Evolutionary conservation across 2,113 vertebrate species (phyloP).

Genomic region (Alosa alosa): DNA sequence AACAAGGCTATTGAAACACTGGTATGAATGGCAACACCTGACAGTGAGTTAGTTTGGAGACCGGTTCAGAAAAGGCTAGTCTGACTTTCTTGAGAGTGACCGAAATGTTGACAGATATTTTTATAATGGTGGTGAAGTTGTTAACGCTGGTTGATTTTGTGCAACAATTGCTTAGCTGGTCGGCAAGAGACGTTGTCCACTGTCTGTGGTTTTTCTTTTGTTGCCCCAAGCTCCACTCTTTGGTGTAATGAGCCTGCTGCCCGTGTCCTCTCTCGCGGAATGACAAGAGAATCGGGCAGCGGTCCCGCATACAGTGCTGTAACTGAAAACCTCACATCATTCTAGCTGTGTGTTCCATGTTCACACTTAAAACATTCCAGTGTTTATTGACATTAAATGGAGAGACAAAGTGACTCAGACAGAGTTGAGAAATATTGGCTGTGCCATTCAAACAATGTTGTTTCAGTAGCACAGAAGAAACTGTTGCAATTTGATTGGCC

Average conservation of each 20-base stretch:
- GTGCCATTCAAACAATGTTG: no score
- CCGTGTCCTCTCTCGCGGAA: background rate
- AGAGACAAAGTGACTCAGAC: no score
- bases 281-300: background rate
- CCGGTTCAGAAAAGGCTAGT: background rate
- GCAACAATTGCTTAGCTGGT: background rate
- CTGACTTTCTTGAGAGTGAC: background rate
- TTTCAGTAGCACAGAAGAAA: no score
- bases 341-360: background rate
- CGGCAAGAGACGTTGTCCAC: background rate
- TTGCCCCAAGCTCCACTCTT: background rate
- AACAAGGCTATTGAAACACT: background rate
- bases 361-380: no score
- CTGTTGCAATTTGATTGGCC: no score
- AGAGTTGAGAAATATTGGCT: no score
- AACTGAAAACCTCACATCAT: background rate
- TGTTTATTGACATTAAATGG: no score
- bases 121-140: background rate
- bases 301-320: background rate
- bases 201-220: background rate
- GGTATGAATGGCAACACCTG: constrained; percentile 29
- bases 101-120: constrained; percentile 3
- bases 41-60: background rate
- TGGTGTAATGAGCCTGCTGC: background rate
- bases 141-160: background rate